Evolutionary conservation across 2,888 invertebrate species (phyloP), one percentile per base, ranked within the genome.

Genomic region (Hermaeophaga mercurialis): DNA sequence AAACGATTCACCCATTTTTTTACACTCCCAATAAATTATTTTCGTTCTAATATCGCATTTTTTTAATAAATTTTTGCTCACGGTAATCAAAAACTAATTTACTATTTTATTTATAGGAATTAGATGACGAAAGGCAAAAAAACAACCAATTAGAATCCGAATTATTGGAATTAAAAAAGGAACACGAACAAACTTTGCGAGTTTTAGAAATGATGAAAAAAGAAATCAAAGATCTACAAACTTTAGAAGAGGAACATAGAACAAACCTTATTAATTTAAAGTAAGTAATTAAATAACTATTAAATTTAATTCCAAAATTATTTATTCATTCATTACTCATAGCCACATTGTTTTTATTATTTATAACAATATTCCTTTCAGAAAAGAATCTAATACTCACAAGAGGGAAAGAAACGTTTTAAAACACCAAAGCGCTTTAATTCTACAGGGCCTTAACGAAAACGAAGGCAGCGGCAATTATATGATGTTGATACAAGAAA

Each of bases 161-260:
- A 72, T 68, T 85, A 3, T 66, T 73, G 7, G 81, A 82, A 50
- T 64, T 84, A 4, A 70, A 79, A 38, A 75, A 74, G 1, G 81
- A 82, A 66, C 79, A 85, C 64, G 85, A 86, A 68, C 81, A 87
- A 48, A 82, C 87, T 74, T 79, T 85, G 66, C 78, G 86, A 8
- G 84, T 88, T 19, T 85, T 87, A 17, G 84, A 84, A 65, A 77
- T 88, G 72, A 80, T 88, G 39, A 83, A 85, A 65, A 84, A 85
- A 1, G 87, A 89, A 66, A 82, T 88, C 33, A 79, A 82, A 1
- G 81, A 82, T 1, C 76, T 88, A 43, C 84, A 85, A 68, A 75
- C 83, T 43, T 80, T 85, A 60, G 85, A 85, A 1, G 84, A 86
- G 64, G 80, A 80, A 58, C 87, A 86, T 66, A 77, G 84, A 49